Conservation (phyloP, 2,797 vertebrate species). For the Lindbergichthys nudifrons region DNA sequence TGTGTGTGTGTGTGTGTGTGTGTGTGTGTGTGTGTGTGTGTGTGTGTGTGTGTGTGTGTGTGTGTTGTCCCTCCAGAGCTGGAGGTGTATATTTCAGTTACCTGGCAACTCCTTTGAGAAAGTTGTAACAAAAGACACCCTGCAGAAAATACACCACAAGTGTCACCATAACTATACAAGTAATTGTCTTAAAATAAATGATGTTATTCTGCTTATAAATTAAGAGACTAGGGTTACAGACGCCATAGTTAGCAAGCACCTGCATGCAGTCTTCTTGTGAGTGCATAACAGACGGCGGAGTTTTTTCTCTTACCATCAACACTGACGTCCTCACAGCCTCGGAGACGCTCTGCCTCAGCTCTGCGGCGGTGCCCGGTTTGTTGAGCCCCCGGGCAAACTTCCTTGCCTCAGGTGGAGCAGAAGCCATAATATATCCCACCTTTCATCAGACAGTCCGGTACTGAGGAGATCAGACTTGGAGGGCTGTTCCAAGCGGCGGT, state of each 20-base stretch:
- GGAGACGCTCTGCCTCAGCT: conserved; percentile 95
- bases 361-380: conserved; percentile 95
- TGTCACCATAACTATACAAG: not conserved
- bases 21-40: conserved; percentile 16
- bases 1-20: conserved; percentile 17
- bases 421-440: conserved; percentile 63
- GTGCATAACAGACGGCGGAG: not conserved
- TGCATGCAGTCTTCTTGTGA: not conserved
- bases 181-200: not conserved
- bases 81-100: conserved; percentile 72
- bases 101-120: conserved; percentile 77
- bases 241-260: not conserved
- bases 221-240: not conserved
- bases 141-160: conserved; percentile 20
- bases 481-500: not conserved
- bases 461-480: not conserved
- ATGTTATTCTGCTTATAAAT: not conserved
- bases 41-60: conserved; percentile 12
- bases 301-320: conserved; percentile 85
- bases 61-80: conserved; percentile 23
- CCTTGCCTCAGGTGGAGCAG: conserved; percentile 88
- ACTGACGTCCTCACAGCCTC: conserved; percentile 94
- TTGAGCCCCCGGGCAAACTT: conserved; percentile 95
- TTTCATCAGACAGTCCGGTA: conserved; percentile 47
- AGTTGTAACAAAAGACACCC: conserved; percentile 56